A percentile compares a stretch with the other conserved stretches of the same genome.
Conservation (phyloP, 2,113 vertebrate species). For the Centropristis striata region DNA sequence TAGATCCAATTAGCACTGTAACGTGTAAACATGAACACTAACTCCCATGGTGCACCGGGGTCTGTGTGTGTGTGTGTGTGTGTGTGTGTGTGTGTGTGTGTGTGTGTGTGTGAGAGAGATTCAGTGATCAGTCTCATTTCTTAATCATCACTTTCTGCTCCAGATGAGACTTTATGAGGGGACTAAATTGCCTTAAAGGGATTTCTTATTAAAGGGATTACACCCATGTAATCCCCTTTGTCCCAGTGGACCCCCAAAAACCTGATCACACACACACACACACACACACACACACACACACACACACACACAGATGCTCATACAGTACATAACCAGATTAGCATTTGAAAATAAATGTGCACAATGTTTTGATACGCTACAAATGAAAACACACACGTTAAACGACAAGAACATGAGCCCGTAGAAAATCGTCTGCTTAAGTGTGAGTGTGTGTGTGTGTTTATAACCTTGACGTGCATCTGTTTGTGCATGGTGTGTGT, state of each 20-base stretch:
- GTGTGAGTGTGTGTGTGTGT: constrained; percentile 29
- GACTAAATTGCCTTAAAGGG: constrained; percentile 94
- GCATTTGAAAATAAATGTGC: constrained; percentile 44
- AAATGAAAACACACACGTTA: constrained; percentile 53
- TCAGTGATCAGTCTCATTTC: constrained; percentile 85
- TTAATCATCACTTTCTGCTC: constrained; percentile 91
- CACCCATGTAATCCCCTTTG: constrained; percentile 93
- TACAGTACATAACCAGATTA: constrained; percentile 58
- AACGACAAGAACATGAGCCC: background rate
- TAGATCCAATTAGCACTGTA: constrained; percentile 72
- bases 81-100: constrained; percentile 40
- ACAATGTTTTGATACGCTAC: constrained; percentile 38
- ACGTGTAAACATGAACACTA: constrained; percentile 73
- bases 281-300: constrained; percentile 15
- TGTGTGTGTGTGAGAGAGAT: constrained; percentile 16
- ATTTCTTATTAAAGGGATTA: constrained; percentile 95
- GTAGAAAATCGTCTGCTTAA: constrained; percentile 29
- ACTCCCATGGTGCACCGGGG: constrained; percentile 67
- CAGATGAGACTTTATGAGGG: constrained; percentile 92
- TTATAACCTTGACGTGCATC: constrained; percentile 47
- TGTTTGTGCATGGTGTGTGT: constrained; percentile 18
- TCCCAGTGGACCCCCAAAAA: constrained; percentile 90
- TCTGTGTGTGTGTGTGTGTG: constrained; percentile 6
- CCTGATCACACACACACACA: constrained; percentile 76
- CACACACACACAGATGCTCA: background rate